Evolutionary conservation across 2,113 vertebrate species (phyloP).

Genomic region (Athene noctua): DNA sequence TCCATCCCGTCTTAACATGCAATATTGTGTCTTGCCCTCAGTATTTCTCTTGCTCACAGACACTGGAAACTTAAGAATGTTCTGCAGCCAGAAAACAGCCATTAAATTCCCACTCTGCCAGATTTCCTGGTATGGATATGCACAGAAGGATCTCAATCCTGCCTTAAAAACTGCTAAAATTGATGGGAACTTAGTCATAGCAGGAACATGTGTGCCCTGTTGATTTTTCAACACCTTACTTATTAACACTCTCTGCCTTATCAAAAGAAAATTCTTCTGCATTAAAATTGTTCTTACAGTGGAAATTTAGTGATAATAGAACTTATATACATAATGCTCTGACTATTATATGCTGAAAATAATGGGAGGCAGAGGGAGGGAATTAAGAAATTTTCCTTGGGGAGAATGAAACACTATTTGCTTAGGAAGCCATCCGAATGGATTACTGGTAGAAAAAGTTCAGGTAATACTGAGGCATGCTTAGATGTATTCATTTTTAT

Average conservation of each 20-base stretch:
- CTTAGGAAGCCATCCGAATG: neutral
- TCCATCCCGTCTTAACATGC: neutral
- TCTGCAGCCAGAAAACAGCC: neutral
- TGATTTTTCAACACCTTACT: neutral
- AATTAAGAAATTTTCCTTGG: neutral
- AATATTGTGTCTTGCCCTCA: neutral
- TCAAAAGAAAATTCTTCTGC: neutral
- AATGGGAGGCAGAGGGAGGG: neutral
- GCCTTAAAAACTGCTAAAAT: neutral
- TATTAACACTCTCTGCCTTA: neutral
- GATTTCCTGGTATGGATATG: neutral
- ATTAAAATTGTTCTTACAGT: neutral
- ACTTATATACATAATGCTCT: neutral
- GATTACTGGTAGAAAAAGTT: neutral
- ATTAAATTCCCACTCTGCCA: neutral
- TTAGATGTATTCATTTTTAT: neutral
- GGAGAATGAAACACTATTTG: neutral
- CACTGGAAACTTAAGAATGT: neutral
- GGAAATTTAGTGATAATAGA: neutral
- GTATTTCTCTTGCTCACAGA: neutral
- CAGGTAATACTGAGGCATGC: neutral
- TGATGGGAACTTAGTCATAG: neutral
- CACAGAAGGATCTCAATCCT: neutral
- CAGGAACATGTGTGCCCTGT: neutral
- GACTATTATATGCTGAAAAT: neutral